Evolutionary conservation across 2,113 vertebrate species (phyloP).

Genomic region (Haemorhous mexicanus): DNA sequence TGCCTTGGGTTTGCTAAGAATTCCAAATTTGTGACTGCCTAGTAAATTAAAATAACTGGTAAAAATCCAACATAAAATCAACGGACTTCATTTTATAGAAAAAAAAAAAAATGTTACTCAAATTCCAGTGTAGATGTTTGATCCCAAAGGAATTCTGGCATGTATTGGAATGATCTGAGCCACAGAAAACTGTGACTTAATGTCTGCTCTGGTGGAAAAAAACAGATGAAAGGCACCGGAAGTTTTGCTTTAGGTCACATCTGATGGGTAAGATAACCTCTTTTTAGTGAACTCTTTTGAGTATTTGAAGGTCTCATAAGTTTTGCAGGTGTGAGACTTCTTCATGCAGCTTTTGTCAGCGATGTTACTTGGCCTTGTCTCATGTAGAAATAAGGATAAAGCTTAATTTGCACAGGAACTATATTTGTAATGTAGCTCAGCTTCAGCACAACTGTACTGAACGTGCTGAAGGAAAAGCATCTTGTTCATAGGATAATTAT

Average conservation of each 20-base stretch:
- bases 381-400: background rate
- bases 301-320: background rate
- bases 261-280: background rate
- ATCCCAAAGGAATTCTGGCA: background rate
- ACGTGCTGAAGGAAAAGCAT: background rate
- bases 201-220: background rate
- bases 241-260: background rate
- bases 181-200: background rate
- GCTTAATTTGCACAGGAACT: background rate
- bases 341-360: background rate
- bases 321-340: background rate
- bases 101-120: background rate
- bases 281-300: background rate
- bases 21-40: background rate
- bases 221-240: background rate
- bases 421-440: background rate
- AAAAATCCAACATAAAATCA: slow-evolving; percentile 27
- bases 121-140: background rate
- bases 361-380: background rate
- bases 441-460: background rate
- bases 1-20: background rate
- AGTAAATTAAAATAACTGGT: slow-evolving; percentile 15
- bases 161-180: background rate
- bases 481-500: background rate
- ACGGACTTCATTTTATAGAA: background rate